phyloP scores from a whole-genome alignment of 2,113 vertebrate species.

The Xiphorhynchus elegans region DNA sequence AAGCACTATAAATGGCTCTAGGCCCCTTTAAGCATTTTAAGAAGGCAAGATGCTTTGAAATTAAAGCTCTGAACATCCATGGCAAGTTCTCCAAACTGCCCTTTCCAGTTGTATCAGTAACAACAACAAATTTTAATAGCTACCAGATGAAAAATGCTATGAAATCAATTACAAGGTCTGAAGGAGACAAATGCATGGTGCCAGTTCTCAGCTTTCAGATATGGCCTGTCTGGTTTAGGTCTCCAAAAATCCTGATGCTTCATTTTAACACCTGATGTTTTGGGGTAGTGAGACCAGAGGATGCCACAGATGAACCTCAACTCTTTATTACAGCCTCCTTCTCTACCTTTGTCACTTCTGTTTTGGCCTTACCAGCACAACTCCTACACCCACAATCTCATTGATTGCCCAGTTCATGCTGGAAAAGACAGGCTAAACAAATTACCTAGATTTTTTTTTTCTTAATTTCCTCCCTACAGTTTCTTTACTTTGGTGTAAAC shows the following conservation, averaged over 20 bases:
- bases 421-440: neutral
- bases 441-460: neutral
- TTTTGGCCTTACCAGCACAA: neutral
- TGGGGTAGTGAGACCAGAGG: neutral
- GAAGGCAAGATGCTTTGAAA: neutral
- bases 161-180: neutral
- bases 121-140: neutral
- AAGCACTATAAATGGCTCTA: neutral
- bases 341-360: neutral
- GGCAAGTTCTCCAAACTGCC: neutral
- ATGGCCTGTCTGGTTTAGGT: too few relatives aligned
- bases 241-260: neutral
- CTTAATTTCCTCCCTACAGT: accelerated
- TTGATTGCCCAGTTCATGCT: neutral
- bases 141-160: neutral
- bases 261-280: too few relatives aligned
- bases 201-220: neutral
- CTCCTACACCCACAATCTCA: neutral
- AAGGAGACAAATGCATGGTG: neutral
- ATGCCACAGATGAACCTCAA: neutral
- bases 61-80: neutral
- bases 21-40: neutral
- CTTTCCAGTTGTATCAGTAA: neutral
- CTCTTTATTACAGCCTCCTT: neutral
- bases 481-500: neutral